Evolutionary conservation across 2,113 vertebrate species (phyloP), one percentile per base, ranked within the genome.

Genomic region (Polyodon spathula): DNA sequence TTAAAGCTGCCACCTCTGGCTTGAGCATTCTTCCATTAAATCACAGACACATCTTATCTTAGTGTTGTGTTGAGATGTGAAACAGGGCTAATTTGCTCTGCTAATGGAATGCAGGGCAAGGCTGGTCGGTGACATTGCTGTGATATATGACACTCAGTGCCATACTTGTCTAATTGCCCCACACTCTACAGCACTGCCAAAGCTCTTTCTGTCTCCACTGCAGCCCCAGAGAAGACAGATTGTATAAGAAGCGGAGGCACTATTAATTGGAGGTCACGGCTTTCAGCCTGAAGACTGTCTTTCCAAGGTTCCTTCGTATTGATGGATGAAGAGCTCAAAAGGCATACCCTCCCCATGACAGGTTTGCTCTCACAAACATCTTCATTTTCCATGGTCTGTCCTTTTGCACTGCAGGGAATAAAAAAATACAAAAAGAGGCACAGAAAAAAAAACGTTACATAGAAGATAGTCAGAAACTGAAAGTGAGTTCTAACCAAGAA

Each of bases 201-300:
- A 27, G 27, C 27, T 2, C 2, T 27, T 27, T 27, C 27, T 41
- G 56, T 39, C 56, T 57, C 6, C 56, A 40, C 38, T 50, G 48
- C 12, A 50, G 56, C 15, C 39, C 15, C 8, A 40, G 56, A 57
- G 12, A 15, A n/a, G 39, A 57, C 12, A 10, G 56, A 57, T 57
- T 57, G n/a, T 12, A 15, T 41, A 41, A 15, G 56, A 57, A 57
- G 7, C 56, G 6, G 56, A 41, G 40, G 56, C 39, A 8, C 12
- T 40, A 41, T 57, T 57, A 57, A 57, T 57, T 56, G 54, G 54
- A 56, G 54, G 54, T 56, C 54, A 56, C 38, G 37, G 54, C 54
- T 57, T 15, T 4, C 37, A 57, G 56, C 39, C 56, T 57, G 56
- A 57, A 57, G 56, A 40, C n/a, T 57, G 56, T 11, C 56, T 40